Evolutionary conservation across 2,888 invertebrate genomes (phyloP).

Genomic region (Theristus sp.): DNA sequence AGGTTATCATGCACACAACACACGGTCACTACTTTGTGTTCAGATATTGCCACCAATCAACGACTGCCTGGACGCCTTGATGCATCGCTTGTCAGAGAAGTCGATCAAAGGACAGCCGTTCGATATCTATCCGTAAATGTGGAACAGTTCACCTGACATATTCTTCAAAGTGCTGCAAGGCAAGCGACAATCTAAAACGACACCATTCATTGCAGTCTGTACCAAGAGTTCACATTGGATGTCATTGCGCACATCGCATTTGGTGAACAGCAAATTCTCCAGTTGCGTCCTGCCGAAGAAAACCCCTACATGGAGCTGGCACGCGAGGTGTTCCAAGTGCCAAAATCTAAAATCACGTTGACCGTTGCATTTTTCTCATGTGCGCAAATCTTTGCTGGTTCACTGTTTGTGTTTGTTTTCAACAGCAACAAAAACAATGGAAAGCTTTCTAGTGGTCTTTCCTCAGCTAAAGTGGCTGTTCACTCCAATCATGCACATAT

Average conservation of each 20-base stretch:
- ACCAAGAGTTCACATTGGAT: slow-evolving; percentile 37
- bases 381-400: too few species aligned
- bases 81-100: slow-evolving; percentile 27
- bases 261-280: slow-evolving; percentile 13
- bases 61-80: slow-evolving; percentile 29
- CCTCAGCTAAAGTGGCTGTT: background rate
- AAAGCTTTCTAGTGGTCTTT: background rate
- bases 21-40: too few species aligned
- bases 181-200: too few species aligned
- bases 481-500: background rate
- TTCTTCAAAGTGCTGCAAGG: too few species aligned
- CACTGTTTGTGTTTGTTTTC: too few species aligned
- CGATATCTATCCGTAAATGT: slow-evolving; percentile 30
- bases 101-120: slow-evolving; percentile 20
- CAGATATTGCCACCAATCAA: slow-evolving; percentile 34
- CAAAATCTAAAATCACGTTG: background rate
- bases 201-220: slow-evolving; percentile 21
- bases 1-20: background rate
- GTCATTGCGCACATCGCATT: slow-evolving; percentile 37
- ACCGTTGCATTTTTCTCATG: too few species aligned
- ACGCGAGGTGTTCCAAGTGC: background rate
- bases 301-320: background rate
- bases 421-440: too few species aligned
- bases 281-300: background rate
- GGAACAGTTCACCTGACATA: background rate